Evolutionary conservation across 2,113 vertebrate genomes (phyloP).

Genomic region (Engystomops pustulosus): DNA sequence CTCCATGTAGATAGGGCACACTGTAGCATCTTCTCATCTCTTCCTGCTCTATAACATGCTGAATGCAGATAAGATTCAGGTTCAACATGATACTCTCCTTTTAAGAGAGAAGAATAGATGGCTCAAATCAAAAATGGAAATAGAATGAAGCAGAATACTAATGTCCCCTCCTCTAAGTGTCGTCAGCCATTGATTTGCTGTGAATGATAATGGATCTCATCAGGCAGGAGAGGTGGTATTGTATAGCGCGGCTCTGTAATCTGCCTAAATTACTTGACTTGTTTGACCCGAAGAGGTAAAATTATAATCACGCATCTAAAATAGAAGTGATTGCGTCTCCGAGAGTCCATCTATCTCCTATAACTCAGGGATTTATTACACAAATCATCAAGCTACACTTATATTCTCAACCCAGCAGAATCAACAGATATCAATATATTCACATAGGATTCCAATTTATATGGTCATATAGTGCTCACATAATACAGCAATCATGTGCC

Average conservation of each 20-base stretch:
- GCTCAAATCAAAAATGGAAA: neutral
- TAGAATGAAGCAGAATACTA: neutral
- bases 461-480: too few species aligned
- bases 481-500: too few species aligned
- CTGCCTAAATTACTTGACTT: conserved; percentile 1
- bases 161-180: neutral
- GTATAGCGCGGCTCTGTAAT: neutral
- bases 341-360: neutral
- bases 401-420: too few species aligned
- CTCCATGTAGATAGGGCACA: too few species aligned
- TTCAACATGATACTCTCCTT: neutral
- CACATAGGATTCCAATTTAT: too few species aligned
- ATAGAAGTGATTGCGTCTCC: neutral
- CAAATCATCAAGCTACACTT: too few species aligned
- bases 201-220: conserved; percentile 16
- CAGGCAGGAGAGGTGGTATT: neutral
- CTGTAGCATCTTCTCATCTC: too few species aligned
- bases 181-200: conserved; percentile 19
- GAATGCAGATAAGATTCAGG: too few species aligned
- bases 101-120: neutral
- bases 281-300: conserved; percentile 23
- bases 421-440: too few species aligned
- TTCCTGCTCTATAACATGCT: too few species aligned
- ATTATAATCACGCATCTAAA: conserved; percentile 11
- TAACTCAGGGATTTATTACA: neutral